These are phyloP conservation scores for Acestrorhynchus altus DNA, from an alignment of 2,797 vertebrate species.

Conservation along the genomic window DNA sequence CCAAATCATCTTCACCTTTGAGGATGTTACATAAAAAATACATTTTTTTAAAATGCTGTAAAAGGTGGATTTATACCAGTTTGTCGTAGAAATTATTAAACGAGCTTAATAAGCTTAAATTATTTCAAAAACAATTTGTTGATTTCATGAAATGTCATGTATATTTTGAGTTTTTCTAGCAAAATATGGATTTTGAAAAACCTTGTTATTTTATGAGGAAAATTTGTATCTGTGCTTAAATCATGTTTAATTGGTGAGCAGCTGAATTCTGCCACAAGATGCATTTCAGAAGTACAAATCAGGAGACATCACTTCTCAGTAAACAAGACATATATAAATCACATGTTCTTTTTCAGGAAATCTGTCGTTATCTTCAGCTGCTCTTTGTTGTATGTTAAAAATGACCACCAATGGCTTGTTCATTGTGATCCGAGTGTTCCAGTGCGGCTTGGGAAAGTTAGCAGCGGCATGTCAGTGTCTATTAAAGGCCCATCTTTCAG, in stretches of 20 bases:
- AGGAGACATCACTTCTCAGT: background rate
- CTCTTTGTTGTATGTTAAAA: constrained; percentile 14
- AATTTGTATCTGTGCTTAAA: background rate
- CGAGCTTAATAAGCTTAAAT: too few relatives aligned
- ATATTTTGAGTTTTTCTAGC: too few relatives aligned
- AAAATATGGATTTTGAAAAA: too few relatives aligned
- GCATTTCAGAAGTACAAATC: too few relatives aligned
- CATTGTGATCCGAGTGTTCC: constrained; percentile 48
- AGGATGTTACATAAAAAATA: background rate
- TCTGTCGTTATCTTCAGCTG: constrained; percentile 5
- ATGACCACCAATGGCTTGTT: constrained; percentile 26
- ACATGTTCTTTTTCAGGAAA: constrained; percentile 4
- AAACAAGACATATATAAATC: background rate
- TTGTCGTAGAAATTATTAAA: too few relatives aligned
- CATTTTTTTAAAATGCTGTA: background rate
- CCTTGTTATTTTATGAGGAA: too few relatives aligned
- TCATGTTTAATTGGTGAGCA: background rate
- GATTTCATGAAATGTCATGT: too few relatives aligned
- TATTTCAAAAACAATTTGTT: too few relatives aligned
- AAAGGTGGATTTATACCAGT: too few relatives aligned
- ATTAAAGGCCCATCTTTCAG: constrained; percentile 67
- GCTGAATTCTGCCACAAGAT: background rate
- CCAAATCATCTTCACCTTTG: background rate
- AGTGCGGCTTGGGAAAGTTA: constrained; percentile 45
- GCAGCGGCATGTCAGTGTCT: constrained; percentile 57